Evolutionary conservation across 2,113 vertebrate species (phyloP), one percentile per base, ranked within the genome.

Genomic region (Seriola rivoliana): DNA sequence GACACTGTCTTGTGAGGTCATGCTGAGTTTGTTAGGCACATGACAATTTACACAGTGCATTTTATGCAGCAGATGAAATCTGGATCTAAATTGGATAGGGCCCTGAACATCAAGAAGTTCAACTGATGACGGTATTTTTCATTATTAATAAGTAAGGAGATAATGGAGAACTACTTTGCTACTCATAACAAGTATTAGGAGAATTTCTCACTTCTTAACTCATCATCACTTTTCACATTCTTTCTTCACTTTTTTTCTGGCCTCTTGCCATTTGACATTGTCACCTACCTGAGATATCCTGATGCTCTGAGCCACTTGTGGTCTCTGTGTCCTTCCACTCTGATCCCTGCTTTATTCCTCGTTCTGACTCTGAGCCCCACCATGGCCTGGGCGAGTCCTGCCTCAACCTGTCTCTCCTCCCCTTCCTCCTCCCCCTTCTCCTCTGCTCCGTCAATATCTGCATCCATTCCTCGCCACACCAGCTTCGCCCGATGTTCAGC

Each of bases 401-500:
- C 94, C 73, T 96, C 96, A 2, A 95, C 96, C 4, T 70, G 82
- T 5, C 6, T 40, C 36, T 64, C 59, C 36, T 77, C 87, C 57
- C 69, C 94, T 83, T 94, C 96, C 25, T 96, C 89, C 19, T 95
- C 95, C 34, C 94, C 88, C 13, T 93, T 95, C 66, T 83, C 93
- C 1, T 95, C 95, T 94, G 0, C 89, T 90, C 68, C 75, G 59
- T 69, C 80, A 32, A 44, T 25, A 23, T 78, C 77, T 4, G 21
- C 54, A 25, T 95, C 95, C 4, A 93, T 93, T 58, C 89, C 93
- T 50, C 92, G 91, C 95, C 96, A 97, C 34, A 97, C 93, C 48
- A 97, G 95, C 73, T 88, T 95, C 0, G 97, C 96, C 6, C 95
- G 93, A 63, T 96, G 96, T 60, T 96, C 95, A 0, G 97, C 96